Base-by-base conservation (phyloP, 2,797 vertebrate genomes). In the Chiloscyllium punctatum region DNA sequence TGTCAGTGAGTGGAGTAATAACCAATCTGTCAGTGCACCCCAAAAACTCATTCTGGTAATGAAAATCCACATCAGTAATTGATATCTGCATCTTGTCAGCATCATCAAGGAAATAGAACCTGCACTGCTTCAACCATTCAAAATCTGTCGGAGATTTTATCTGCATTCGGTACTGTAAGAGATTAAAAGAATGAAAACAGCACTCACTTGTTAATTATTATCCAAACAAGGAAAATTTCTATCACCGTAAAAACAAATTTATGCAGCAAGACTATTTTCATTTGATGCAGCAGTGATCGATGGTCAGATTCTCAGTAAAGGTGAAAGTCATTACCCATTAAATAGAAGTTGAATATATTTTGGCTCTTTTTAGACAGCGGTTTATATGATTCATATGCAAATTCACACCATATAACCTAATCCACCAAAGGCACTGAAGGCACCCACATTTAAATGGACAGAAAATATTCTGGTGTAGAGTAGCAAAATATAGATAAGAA, bases 41-140 rank as follows among this genome's bases (percentile, higher is more conserved):
- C 94, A 99, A 97, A 96, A 98, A 99, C 96, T 99, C 98, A 57
- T 99, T 99, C 97, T 99, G 98, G 96, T 99, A 99, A 5, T 96
- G 97, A 96, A 99, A 99, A 96, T 96, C 96, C 79, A 99, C 98
- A 95, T 99, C 98, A 57, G 98, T 99, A 97, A 99, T 99, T 96
- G 98, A 98, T 97, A 99, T 98, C 96, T 97, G 96, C 99, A 98
- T 99, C 97, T 98, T 98, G 97, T 99, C 99, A 5, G 98, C 97
- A 96, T 99, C 98, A 96, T 99, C 99, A 3, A 97, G 98, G 97
- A 99, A 99, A 97, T 99, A 99, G 98, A 99, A 99, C 95, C 99
- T 98, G 96, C 99, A 99, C 96, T 99, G 99, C 96, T 99, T 99
- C 97, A 99, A 97, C 99, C 99, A 99, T 96, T 99, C 99, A 92